Base-by-base conservation (phyloP, 2,113 vertebrate species). In the Rhombomys opimus region DNA sequence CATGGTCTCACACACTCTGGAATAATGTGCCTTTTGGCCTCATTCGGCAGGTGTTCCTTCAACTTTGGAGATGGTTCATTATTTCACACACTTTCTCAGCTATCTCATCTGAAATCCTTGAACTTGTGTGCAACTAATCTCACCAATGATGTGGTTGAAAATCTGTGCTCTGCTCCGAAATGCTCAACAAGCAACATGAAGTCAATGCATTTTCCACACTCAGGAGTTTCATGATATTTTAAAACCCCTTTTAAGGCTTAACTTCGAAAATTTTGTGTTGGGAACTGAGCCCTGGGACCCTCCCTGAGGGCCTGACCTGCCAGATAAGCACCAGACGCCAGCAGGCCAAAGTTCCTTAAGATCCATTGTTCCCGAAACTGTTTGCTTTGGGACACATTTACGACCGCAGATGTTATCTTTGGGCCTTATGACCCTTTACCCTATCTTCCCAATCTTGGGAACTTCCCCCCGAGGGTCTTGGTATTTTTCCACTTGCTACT, bases 141-240 rank as follows among this genome's bases (percentile, higher is more conserved):
- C 1, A 75, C 90, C 13, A 0, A 0, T 0, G 0, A 0, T 17
- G 35, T 30, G 0, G 14, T 91, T 46, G 2, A 3, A 32, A 4
- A 7, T n/a, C 35, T 96, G 32, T 87, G 94, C 2, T 50, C 76
- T 27, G 17, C 5, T 0, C 90, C 96, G 32, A 68, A 1, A 9
- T 30, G 65, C 12, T 67, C 84, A 0, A 0, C 2, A 25, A 91
- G 88, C 67, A 10, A 0, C 5, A 3, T 92, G 0, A 41, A 97
- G 96, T 96, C 76, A 41, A 3, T 1, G 23, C 5, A 22, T 2
- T 1, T 38, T 3, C 17, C 52, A 35, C 30, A 80, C 30, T 78
- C 46, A 35, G 46, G 15, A 18, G 10, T 1, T 13, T 35, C 25
- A 4, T 1, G 8, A 50, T 30, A 52, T 52, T 30, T 30, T 30